Conservation (phyloP, 2,888 invertebrate genomes). For the Parascotia fuliginaria region DNA sequence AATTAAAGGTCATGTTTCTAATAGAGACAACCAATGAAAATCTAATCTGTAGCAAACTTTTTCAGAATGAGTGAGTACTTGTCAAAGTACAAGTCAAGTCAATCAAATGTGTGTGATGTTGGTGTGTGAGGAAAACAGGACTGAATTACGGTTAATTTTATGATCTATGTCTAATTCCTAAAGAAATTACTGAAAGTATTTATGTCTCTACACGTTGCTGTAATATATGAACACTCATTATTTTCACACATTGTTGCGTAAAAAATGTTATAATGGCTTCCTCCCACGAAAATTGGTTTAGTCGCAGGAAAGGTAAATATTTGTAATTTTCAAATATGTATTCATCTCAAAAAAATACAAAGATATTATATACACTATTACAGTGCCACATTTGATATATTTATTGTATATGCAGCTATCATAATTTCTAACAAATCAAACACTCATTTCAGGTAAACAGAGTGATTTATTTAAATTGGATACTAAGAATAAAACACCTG, state of each 20-base stretch:
- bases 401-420: background rate
- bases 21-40: conserved; percentile 1
- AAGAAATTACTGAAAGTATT: conserved; percentile 44
- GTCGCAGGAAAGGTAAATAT: conserved; percentile 80
- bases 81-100: conserved; percentile 42
- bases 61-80: conserved; percentile 13
- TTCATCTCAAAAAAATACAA: conserved; percentile 1
- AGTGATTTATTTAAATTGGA: conserved; percentile 89
- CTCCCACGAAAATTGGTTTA: conserved; percentile 76
- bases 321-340: conserved; percentile 32
- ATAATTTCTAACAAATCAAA: conserved; percentile 13
- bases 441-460: conserved; percentile 76
- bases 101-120: conserved; percentile 52
- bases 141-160: conserved; percentile 57
- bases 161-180: conserved; percentile 47
- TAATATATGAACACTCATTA: conserved; percentile 24
- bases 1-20: background rate
- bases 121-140: conserved; percentile 62
- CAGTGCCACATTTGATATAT: background rate
- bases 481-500: conserved; percentile 83
- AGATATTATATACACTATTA: background rate
- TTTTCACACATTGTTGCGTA: conserved; percentile 36
- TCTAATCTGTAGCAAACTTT: conserved; percentile 1
- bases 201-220: conserved; percentile 34
- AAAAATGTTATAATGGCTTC: conserved; percentile 81